A percentile compares a stretch with the other conserved stretches of the same genome.
Evolutionary conservation across 2,113 vertebrate species (phyloP).

Genomic region (Taxidea taxus): DNA sequence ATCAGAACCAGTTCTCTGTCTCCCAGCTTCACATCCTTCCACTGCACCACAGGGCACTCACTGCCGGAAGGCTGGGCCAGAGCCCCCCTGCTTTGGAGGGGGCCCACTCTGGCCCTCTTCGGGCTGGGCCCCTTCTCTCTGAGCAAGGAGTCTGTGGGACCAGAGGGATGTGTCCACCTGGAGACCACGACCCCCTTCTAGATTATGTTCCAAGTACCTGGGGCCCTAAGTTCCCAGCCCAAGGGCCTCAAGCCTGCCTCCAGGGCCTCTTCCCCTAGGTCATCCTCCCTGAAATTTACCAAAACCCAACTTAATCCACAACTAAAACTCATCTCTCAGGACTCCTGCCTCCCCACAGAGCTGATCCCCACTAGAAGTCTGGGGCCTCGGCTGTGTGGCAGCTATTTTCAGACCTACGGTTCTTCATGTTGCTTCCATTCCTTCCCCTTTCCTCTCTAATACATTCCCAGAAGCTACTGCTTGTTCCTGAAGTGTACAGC

Average conservation of each 20-base stretch:
- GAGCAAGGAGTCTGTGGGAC: background rate
- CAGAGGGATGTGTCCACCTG: background rate
- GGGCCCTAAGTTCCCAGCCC: background rate
- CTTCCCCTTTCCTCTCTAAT: background rate
- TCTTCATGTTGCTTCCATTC: background rate
- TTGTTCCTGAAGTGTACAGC: background rate
- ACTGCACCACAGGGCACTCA: no score
- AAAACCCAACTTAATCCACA: background rate
- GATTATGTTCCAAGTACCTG: background rate
- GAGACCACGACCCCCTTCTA: background rate
- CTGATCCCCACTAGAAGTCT: background rate
- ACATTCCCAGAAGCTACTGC: background rate
- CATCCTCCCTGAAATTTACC: background rate
- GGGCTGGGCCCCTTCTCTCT: background rate
- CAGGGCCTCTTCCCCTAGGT: background rate
- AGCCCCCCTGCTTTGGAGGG: background rate
- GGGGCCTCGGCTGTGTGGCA: background rate
- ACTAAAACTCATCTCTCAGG: background rate
- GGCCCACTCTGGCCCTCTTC: background rate
- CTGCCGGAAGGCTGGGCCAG: background rate
- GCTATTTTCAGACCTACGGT: background rate
- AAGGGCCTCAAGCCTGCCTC: background rate
- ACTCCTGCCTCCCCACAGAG: background rate
- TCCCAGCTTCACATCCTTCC: background rate
- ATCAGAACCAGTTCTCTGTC: background rate